phyloP scores from a whole-genome alignment of 1,140 invertebrate genomes.

The Macrobrachium nipponense region DNA sequence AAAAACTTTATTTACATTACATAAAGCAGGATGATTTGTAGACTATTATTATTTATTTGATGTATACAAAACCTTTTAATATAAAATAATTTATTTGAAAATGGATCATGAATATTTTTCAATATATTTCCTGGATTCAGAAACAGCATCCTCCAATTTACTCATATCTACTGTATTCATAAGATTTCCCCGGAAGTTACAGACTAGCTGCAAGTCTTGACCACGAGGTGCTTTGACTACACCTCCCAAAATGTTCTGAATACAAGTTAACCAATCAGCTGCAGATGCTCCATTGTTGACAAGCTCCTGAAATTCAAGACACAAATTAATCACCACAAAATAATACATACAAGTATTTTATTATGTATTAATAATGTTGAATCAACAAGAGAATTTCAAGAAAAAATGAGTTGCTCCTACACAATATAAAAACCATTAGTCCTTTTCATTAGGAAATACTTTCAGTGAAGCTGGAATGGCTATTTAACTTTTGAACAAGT shows the following conservation, averaged over 20 bases:
- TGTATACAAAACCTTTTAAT: background rate
- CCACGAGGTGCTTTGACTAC: constrained; percentile 19
- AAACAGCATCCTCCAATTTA: constrained; percentile 26
- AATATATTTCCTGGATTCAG: constrained; percentile 32
- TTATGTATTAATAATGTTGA: background rate
- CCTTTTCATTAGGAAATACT: no score
- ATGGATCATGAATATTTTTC: constrained; percentile 12
- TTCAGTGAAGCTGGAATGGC: no score
- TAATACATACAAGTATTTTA: background rate
- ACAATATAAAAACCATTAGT: no score
- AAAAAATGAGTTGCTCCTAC: background rate
- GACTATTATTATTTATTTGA: no score
- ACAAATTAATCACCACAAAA: background rate
- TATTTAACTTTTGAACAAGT: no score
- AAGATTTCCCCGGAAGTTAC: constrained; percentile 29
- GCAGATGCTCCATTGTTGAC: constrained; percentile 35
- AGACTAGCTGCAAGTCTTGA: constrained; percentile 25
- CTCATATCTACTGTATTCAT: background rate
- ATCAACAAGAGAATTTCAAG: background rate
- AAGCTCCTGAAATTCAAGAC: constrained; percentile 9
- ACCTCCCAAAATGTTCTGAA: constrained; percentile 25
- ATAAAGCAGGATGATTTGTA: no score
- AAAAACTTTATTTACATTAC: no score
- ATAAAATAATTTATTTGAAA: background rate
- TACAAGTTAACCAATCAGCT: constrained; percentile 30